phyloP scores from a whole-genome alignment of 2,797 vertebrate species.

The Neosilurus hyrtlii region DNA sequence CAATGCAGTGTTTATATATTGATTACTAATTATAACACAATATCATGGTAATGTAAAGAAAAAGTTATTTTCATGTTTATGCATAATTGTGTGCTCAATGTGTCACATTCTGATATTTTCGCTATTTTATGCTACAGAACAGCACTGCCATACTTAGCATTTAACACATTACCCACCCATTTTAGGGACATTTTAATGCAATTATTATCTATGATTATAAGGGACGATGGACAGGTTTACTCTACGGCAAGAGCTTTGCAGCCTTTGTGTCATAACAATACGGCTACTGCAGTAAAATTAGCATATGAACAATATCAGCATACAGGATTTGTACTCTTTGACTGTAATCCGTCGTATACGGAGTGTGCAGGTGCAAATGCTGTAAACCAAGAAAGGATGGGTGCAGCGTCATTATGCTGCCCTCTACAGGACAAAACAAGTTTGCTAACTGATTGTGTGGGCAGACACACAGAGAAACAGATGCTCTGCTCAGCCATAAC shows the following conservation, averaged over 20 bases:
- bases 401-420: not conserved
- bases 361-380: not conserved
- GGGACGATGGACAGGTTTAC: not conserved
- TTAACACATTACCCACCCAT: not conserved
- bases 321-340: not conserved
- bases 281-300: not conserved
- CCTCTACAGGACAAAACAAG: not conserved
- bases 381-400: not conserved
- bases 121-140: not conserved
- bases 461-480: too few relatives aligned
- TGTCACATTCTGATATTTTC: not conserved
- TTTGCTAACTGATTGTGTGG: not conserved
- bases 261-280: not conserved
- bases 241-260: not conserved
- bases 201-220: not conserved
- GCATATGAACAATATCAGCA: not conserved
- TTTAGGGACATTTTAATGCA: not conserved
- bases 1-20: not conserved
- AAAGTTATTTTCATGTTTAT: not conserved
- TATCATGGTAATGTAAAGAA: not conserved
- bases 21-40: not conserved
- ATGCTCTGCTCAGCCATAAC: too few relatives aligned
- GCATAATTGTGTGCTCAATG: not conserved
- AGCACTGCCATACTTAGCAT: not conserved
- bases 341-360: not conserved